phyloP scores from a whole-genome alignment of 2,888 invertebrate genomes.

The Dynastes grantii region DNA sequence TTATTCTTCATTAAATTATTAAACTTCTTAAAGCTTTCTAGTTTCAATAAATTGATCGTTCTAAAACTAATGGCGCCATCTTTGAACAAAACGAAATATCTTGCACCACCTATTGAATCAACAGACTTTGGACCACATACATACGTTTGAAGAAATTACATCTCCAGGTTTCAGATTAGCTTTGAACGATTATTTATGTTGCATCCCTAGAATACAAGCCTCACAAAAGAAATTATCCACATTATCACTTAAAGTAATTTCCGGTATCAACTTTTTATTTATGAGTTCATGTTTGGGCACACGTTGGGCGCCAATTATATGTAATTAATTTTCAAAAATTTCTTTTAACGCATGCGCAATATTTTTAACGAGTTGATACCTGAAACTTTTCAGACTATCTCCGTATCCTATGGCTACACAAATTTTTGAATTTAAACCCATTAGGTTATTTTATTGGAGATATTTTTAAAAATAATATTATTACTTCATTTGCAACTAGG shows the following conservation, averaged over 20 bases:
- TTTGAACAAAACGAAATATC: constrained; percentile 53
- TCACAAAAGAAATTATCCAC: constrained; percentile 21
- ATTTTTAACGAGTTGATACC: too few species aligned
- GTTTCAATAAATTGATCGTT: constrained; percentile 53
- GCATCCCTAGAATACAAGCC: constrained; percentile 14
- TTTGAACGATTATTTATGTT: constrained; percentile 20
- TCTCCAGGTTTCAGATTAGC: constrained; percentile 41
- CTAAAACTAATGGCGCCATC: constrained; percentile 54
- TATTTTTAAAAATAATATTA: too few species aligned
- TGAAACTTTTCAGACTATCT: too few species aligned
- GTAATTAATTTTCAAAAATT: too few species aligned
- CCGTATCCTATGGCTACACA: too few species aligned
- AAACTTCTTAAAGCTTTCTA: constrained; percentile 48
- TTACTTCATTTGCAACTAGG: neutral
- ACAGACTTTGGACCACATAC: constrained; percentile 51
- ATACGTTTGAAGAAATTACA: constrained; percentile 50
- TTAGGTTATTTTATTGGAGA: too few species aligned
- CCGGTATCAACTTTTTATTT: neutral
- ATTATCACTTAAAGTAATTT: neutral
- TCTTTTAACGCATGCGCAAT: too few species aligned
- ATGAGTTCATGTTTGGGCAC: constrained; percentile 53
- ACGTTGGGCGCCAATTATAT: too few species aligned
- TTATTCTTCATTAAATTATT: constrained; percentile 36
- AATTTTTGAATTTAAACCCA: too few species aligned
- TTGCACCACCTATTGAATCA: constrained; percentile 50